Percentiles rank a stretch among this genome's conserved stretches.
These are phyloP conservation scores for Nymphalis io DNA, from an alignment of 1,140 invertebrate species.

Conservation along the genomic window DNA sequence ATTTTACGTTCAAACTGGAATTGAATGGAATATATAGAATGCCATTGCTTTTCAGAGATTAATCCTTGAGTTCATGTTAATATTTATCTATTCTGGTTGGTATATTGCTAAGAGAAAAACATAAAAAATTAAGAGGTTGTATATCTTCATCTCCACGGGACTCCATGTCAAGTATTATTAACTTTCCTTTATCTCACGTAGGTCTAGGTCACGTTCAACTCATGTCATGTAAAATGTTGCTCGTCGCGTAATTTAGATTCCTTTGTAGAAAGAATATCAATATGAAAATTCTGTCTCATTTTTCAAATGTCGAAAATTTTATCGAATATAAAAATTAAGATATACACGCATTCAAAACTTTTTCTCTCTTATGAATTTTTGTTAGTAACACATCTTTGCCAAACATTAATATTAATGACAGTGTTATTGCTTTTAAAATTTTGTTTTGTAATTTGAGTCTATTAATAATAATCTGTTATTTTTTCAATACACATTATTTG, in stretches of 20 bases:
- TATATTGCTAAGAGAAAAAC: neutral
- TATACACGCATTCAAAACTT: neutral
- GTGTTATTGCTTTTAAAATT: too few relatives aligned
- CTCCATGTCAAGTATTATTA: constrained; percentile 15
- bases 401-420: too few relatives aligned
- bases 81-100: neutral
- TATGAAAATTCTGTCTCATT: constrained; percentile 1
- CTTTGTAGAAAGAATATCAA: constrained; percentile 9
- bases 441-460: too few relatives aligned
- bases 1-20: too few relatives aligned
- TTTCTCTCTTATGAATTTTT: neutral
- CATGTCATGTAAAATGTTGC: constrained; percentile 23
- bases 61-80: neutral
- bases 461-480: too few relatives aligned
- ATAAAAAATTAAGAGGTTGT: constrained; percentile 3
- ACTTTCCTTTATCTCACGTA: constrained; percentile 9
- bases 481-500: too few relatives aligned
- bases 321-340: neutral
- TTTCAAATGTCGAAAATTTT: constrained; percentile 1
- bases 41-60: too few relatives aligned
- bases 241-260: constrained; percentile 12
- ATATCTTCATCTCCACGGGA: constrained; percentile 8
- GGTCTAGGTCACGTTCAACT: constrained; percentile 7
- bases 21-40: too few relatives aligned
- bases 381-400: too few relatives aligned